phyloP scores from a whole-genome alignment of 2,888 invertebrate species.

The Apoda limacodes region DNA sequence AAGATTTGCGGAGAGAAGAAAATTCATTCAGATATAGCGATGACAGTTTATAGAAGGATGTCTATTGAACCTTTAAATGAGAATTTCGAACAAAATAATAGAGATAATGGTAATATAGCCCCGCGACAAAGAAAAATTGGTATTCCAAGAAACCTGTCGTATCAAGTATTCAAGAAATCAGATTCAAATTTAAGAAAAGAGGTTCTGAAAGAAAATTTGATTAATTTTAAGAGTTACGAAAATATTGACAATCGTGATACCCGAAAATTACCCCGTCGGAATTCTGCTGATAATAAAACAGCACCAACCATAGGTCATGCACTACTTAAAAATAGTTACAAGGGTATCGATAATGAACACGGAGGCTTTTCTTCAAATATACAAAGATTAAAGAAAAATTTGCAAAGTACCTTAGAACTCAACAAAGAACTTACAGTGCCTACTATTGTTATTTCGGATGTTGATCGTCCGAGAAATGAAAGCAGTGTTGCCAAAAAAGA shows the following conservation, averaged over 20 bases:
- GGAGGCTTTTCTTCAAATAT: conserved; percentile 21
- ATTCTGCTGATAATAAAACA: conserved; percentile 18
- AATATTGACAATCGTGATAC: conserved; percentile 20
- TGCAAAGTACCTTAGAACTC: conserved; percentile 16
- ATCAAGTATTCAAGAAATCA: conserved; percentile 27
- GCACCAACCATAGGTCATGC: conserved; percentile 15
- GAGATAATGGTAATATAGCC: conserved; percentile 18
- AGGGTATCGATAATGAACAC: conserved; percentile 14
- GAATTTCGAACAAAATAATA: background rate
- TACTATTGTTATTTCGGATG: conserved; percentile 11
- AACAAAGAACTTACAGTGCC: conserved; percentile 24
- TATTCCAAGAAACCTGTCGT: conserved; percentile 28
- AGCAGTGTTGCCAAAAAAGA: conserved; percentile 24
- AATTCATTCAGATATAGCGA: background rate
- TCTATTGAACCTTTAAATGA: background rate
- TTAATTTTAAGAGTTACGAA: conserved; percentile 38
- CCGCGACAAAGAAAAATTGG: conserved; percentile 33
- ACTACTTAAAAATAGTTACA: conserved; percentile 22
- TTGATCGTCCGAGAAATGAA: conserved; percentile 13
- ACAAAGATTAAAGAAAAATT: conserved; percentile 26
- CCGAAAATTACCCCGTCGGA: conserved; percentile 19
- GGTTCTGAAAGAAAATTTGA: conserved; percentile 32
- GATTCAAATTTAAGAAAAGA: conserved; percentile 38
- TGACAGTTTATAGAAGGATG: background rate
- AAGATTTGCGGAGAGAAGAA: conserved; percentile 23